phyloP scores from a whole-genome alignment of 2,113 vertebrate species.

The Alectura lathami region DNA sequence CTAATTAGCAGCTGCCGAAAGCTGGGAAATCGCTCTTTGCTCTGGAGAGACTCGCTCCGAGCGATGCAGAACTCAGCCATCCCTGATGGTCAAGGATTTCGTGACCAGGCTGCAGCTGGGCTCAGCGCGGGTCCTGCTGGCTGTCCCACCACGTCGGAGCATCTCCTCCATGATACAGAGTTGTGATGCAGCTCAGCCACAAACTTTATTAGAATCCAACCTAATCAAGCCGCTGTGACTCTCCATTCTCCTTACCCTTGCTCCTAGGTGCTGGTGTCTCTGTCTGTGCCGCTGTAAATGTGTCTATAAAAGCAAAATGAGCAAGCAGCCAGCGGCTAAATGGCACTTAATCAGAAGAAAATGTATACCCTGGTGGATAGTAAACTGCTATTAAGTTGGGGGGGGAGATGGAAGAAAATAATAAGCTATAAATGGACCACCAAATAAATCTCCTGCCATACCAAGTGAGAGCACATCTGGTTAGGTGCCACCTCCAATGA shows the following conservation, averaged over 20 bases:
- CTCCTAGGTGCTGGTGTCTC: conserved; percentile 66
- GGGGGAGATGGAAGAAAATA: background rate
- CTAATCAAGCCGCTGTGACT: conserved; percentile 36
- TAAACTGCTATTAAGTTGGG: conserved; percentile 54
- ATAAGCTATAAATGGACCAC: conserved; percentile 44
- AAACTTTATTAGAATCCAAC: conserved; percentile 77
- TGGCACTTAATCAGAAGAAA: conserved; percentile 74
- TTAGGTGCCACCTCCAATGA: conserved; percentile 60
- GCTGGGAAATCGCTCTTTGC: conserved; percentile 22
- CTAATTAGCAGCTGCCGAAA: conserved; percentile 77
- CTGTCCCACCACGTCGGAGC: background rate
- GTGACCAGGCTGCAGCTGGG: background rate
- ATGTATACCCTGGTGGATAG: conserved; percentile 68
- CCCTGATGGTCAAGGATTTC: background rate
- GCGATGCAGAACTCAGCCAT: background rate
- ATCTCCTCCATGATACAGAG: background rate
- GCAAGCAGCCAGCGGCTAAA: conserved; percentile 73
- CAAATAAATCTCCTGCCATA: conserved; percentile 55
- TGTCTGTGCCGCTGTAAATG: conserved; percentile 46
- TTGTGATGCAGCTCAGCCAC: conserved; percentile 51
- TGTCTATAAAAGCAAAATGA: conserved; percentile 71
- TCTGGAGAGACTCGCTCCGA: background rate
- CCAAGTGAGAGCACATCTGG: conserved; percentile 63
- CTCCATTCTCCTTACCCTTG: conserved; percentile 69
- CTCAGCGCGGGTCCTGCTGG: background rate